Evolutionary conservation across 2,113 vertebrate species (phyloP), one percentile per base, ranked within the genome.

Genomic region (Platycercus adscitus): DNA sequence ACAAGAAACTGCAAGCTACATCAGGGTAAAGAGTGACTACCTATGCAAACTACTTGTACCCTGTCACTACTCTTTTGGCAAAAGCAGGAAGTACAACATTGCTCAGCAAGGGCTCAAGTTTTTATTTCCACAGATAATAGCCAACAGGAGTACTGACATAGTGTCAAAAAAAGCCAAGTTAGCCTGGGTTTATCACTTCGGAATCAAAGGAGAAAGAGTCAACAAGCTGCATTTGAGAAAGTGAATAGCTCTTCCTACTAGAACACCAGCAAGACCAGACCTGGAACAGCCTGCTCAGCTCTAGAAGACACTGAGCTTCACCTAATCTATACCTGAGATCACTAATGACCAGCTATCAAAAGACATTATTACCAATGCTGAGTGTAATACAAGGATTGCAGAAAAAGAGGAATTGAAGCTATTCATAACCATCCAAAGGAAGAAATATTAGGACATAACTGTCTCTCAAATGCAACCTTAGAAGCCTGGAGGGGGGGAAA

Each of bases 241-340:
- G 37, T 16, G 7, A 46, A 29, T 6, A n/a, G 13, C 56, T 10
- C 29, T 55, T 81, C 52, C 50, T 33, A 1, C 9, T 5, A 4
- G 1, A 1, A 0, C 0, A 19, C 11, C 47, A 37, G 64, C 11
- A 28, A 47, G 24, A 10, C 2, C 73, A 65, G 79, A 68, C 21
- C 53, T 47, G 44, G 33, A 69, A 6, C 12, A 73, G 21, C 33
- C 69, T 16, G 10, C 44, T 60, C 13, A 28, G 33, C 35, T n/a
- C 75, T 64, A 71, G 26, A 49, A 60, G 41, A 31, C 44, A 4
- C 1, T 35, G 44, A 76, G 44, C 58, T 43, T 44, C 77, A 46
- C 55, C 65, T 44, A 4, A 41, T 28, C 33, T 4, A 41, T 4
- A 11, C 3, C 63, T 58, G 44, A 47, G n/a, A 65, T 33, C 37